Conservation (phyloP, 2,113 vertebrate species). For the Poicephalus meyeri region DNA sequence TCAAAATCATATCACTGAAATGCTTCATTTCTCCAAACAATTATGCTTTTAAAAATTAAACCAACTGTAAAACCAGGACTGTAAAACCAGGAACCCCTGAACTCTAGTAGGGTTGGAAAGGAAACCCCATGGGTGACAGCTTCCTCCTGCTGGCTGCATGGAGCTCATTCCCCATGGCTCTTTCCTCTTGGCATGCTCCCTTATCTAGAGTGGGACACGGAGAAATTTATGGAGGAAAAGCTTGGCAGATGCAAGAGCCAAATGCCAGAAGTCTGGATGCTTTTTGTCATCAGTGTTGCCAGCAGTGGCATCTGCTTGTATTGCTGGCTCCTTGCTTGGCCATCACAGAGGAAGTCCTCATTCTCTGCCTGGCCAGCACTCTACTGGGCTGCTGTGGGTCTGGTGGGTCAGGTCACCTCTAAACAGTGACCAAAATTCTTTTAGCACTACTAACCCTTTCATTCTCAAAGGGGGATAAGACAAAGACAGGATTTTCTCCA, state of each 20-base stretch:
- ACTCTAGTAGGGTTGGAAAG: neutral
- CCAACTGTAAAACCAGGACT: neutral
- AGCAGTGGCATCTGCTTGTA: slow-evolving; percentile 62
- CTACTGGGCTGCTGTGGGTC: neutral
- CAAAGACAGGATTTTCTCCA: neutral
- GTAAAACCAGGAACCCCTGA: neutral
- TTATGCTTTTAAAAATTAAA: neutral
- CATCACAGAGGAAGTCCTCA: neutral
- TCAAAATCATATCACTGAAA: neutral
- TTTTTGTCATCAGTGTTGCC: slow-evolving; percentile 21
- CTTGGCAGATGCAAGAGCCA: slow-evolving; percentile 53
- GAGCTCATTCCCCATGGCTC: neutral
- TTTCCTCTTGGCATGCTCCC: neutral
- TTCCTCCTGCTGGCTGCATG: neutral
- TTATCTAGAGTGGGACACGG: neutral
- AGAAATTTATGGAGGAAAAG: neutral
- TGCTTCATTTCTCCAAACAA: neutral
- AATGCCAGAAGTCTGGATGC: slow-evolving; percentile 52
- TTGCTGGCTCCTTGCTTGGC: neutral
- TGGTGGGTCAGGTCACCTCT: neutral
- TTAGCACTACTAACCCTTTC: neutral
- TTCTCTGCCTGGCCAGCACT: neutral
- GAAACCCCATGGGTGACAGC: neutral
- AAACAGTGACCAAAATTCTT: neutral
- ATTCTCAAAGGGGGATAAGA: neutral